Evolutionary conservation across 2,888 invertebrate genomes (phyloP), one percentile per base, ranked within the genome.

Genomic region (Amphimallon solstitiale): DNA sequence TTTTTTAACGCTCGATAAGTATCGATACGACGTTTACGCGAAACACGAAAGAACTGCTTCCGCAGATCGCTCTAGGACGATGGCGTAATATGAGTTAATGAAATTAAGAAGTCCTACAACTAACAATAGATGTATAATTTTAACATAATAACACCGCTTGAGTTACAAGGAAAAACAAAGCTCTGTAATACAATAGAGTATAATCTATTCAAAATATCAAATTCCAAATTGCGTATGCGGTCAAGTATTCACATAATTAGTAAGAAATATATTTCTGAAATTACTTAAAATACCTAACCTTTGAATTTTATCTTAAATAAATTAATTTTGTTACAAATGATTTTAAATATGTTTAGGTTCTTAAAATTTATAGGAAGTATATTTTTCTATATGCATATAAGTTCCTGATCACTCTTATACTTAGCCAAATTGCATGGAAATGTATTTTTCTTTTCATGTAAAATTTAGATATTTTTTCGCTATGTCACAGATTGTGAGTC

Each of bases 71-170:
- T 10, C 37, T 35, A 43, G 35, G 19, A 29, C 64, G 56, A 23
- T 45, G 38, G 38, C 17, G 66, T 66, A 66, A 66, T 52, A 38
- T 61, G 43, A 52, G 49, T 38, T 72, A 72, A 71, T 71, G 69
- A 64, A 66, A 72, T 72, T 72, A 72, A 45, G 72, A 72, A 71
- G 71, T 70, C 72, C 65, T 72, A 72, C 63, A 68, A 72, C 45
- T 12, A 23, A 65, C 64, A 56, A 49, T 64, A 59, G 38, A 48
- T 48, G 56, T 52, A 46, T 60, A 49, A 54, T 62, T 61, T 66
- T 66, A 54, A 46, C 38, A 37, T 56, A 14, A 35, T 43, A 35
- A 46, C 14, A 19, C 37, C 38, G 51, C 46, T 64, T 54, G 37
- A 14, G 37, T 64, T 64, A 37, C 56, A 56, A 12, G 49, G 21